These are phyloP conservation scores for Scaptomyza hsui DNA, from an alignment of 1,140 invertebrate genomes.

Conservation along the genomic window DNA sequence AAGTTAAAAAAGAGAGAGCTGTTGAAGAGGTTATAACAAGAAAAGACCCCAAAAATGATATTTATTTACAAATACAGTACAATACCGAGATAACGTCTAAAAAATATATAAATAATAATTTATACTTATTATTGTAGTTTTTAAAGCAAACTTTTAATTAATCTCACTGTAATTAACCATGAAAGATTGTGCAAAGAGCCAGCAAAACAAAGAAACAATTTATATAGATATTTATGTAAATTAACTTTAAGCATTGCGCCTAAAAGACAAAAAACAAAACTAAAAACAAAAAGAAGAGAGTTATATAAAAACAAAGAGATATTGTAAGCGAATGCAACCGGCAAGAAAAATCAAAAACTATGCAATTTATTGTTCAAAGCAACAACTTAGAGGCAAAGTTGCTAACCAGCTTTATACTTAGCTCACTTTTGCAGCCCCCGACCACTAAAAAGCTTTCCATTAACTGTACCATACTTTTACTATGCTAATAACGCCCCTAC, in stretches of 20 bases:
- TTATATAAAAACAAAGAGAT: constrained; percentile 5
- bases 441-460: constrained; percentile 33
- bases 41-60: constrained; percentile 62
- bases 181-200: constrained; percentile 25
- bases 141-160: constrained; percentile 73
- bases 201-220: constrained; percentile 19
- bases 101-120: constrained; percentile 56
- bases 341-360: constrained; percentile 51
- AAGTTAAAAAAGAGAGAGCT: constrained; percentile 54
- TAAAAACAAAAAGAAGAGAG: constrained; percentile 35
- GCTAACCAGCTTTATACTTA: constrained; percentile 58
- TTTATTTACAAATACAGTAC: constrained; percentile 74
- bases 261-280: constrained; percentile 73
- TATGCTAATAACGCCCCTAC: constrained; percentile 16
- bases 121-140: constrained; percentile 78
- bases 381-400: constrained; percentile 42
- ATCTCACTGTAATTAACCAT: constrained; percentile 78
- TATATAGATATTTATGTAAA: constrained; percentile 40
- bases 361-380: constrained; percentile 77
- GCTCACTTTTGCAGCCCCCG: constrained; percentile 51
- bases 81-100: constrained; percentile 64
- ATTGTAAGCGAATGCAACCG: constrained; percentile 26
- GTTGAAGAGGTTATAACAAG: constrained; percentile 51
- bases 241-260: constrained; percentile 64
- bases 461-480: constrained; percentile 49